phyloP scores from a whole-genome alignment of 1,140 invertebrate genomes.

The Conus ventricosus region DNA sequence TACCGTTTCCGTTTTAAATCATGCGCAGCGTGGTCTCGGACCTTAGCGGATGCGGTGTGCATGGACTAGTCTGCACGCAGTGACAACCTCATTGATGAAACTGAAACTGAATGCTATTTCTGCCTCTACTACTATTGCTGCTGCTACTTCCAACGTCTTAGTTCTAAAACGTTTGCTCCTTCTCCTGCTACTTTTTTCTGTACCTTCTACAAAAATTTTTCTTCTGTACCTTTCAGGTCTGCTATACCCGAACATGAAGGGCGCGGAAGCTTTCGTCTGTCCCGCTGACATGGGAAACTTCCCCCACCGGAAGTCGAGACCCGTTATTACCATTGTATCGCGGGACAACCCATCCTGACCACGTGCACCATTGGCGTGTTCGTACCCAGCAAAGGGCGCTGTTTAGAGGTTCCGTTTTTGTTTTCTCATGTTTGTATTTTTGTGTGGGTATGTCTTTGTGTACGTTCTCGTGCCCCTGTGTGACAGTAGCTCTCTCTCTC shows the following conservation, averaged over 20 bases:
- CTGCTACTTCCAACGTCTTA: too few relatives aligned
- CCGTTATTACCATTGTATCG: conserved; percentile 25
- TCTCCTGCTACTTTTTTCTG: neutral
- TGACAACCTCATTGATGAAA: too few relatives aligned
- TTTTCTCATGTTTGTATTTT: neutral
- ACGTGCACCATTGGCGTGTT: conserved; percentile 21
- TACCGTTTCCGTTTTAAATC: too few relatives aligned
- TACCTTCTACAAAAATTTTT: neutral
- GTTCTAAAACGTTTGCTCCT: neutral
- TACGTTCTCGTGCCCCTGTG: too few relatives aligned
- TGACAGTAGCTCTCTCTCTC: neutral
- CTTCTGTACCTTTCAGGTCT: conserved; percentile 3
- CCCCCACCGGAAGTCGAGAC: conserved; percentile 23
- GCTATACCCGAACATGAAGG: neutral
- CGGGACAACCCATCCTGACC: neutral
- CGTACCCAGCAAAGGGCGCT: neutral
- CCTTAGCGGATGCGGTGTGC: too few relatives aligned
- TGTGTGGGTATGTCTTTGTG: neutral
- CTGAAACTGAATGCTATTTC: too few relatives aligned
- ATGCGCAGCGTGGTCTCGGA: too few relatives aligned
- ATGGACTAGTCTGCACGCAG: too few relatives aligned
- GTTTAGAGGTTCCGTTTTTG: conserved; percentile 22
- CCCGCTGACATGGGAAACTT: conserved; percentile 17
- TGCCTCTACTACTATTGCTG: too few relatives aligned
- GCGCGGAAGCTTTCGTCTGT: conserved; percentile 24